Evolutionary conservation across 2,888 invertebrate genomes (phyloP).

Genomic region (Ernsta delagoae): DNA sequence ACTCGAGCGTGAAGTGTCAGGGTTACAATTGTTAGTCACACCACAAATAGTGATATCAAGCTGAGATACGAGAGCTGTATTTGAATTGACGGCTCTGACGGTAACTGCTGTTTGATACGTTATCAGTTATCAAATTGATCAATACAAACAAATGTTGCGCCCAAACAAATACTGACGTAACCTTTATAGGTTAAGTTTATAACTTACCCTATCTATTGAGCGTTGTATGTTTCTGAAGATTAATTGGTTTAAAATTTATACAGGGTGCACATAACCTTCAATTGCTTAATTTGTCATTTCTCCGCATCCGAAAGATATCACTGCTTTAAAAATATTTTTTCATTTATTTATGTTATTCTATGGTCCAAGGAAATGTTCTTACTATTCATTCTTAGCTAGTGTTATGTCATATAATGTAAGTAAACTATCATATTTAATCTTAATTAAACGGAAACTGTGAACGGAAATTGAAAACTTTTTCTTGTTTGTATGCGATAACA

Average conservation of each 20-base stretch:
- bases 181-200: no score
- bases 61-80: neutral
- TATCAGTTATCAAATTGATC: conserved; percentile 2
- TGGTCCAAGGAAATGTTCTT: no score
- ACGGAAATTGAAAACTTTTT: conserved; percentile 27
- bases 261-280: no score
- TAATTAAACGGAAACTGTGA: conserved; percentile 22
- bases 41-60: neutral
- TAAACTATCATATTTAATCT: neutral
- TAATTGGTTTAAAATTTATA: no score
- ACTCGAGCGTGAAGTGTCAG: neutral
- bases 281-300: no score
- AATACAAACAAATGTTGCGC: neutral
- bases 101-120: neutral
- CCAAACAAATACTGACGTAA: neutral
- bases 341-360: no score
- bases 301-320: no score
- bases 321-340: no score
- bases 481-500: conserved; percentile 14
- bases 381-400: neutral
- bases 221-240: no score
- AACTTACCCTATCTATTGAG: no score
- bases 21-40: neutral
- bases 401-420: neutral
- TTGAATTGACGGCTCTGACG: neutral